Conservation (phyloP, 2,113 vertebrate genomes). For the Haemorhous mexicanus region DNA sequence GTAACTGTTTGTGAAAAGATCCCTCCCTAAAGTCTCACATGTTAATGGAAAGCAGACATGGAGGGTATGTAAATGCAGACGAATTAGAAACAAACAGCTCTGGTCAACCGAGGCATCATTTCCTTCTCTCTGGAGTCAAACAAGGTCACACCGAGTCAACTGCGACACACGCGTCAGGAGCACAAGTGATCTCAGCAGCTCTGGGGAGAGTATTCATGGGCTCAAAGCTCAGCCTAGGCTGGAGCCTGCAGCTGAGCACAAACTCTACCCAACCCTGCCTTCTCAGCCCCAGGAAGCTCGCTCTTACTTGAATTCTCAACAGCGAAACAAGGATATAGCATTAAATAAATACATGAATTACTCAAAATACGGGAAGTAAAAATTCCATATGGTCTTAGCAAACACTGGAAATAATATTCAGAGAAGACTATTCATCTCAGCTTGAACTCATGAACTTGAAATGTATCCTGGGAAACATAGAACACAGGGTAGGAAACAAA, state of each 20-base stretch:
- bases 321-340: not conserved
- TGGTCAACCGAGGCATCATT: constrained; percentile 20
- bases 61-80: constrained; percentile 12
- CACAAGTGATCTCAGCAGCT: constrained; percentile 45
- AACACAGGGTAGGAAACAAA: not conserved
- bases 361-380: not conserved
- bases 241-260: constrained; percentile 7
- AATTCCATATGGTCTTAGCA: not conserved
- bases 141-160: constrained; percentile 3
- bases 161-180: not conserved
- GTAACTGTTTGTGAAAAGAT: constrained; percentile 11
- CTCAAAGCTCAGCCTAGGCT: constrained; percentile 11
- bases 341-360: not conserved
- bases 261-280: not conserved
- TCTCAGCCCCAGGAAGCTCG: not conserved
- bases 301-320: not conserved
- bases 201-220: constrained; percentile 26
- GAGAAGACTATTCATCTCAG: not conserved
- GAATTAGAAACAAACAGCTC: constrained; percentile 36
- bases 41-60: constrained; percentile 53
- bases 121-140: constrained; percentile 38
- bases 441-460: not conserved
- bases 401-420: not conserved
- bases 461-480: not conserved
- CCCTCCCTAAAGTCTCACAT: not conserved